Conservation (phyloP, 2,113 vertebrate genomes). For the Rafetus swinhoei region DNA sequence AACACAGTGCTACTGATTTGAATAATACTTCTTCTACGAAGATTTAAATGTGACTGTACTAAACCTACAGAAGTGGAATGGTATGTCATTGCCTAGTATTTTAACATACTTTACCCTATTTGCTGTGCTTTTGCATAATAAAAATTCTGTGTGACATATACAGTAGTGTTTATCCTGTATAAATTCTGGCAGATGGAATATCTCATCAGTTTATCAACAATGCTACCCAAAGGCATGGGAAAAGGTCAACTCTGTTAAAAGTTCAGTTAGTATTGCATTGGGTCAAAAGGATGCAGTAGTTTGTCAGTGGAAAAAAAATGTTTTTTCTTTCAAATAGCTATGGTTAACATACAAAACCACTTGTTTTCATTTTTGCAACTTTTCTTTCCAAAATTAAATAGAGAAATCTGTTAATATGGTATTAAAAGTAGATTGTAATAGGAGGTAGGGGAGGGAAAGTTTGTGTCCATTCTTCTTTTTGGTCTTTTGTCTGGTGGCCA, state of each 20-base stretch:
- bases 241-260: slow-evolving; percentile 11
- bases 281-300: not conserved
- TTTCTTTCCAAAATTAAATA: slow-evolving; percentile 21
- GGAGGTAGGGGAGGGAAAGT: not conserved
- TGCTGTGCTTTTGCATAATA: slow-evolving; percentile 24
- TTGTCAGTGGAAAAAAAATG: not conserved
- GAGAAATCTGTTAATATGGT: slow-evolving; percentile 8
- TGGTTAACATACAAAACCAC: not conserved
- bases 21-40: not conserved
- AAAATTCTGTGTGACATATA: not conserved
- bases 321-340: not conserved
- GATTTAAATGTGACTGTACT: not conserved
- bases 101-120: not conserved
- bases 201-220: not conserved
- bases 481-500: not conserved
- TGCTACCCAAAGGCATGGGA: not conserved
- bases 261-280: not conserved
- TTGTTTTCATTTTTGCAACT: slow-evolving; percentile 7
- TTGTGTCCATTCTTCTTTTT: not conserved
- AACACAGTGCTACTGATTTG: not conserved
- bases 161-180: not conserved
- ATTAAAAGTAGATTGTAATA: slow-evolving; percentile 30
- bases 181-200: not conserved
- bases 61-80: not conserved
- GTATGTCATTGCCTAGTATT: not conserved